phyloP scores from a whole-genome alignment of 2,888 invertebrate species.

The Xylophagus ater region DNA sequence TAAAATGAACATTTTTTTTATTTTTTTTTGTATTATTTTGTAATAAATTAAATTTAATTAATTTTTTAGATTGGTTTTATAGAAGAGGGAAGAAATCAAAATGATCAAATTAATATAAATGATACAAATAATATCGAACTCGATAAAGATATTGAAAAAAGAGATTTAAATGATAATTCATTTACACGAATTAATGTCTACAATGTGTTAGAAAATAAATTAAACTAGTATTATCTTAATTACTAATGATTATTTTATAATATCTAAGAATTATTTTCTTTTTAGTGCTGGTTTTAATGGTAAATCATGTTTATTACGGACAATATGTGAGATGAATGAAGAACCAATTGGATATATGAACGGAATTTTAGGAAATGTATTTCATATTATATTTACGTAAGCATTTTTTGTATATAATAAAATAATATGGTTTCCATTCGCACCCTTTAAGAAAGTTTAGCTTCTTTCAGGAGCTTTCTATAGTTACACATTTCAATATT shows the following conservation, averaged over 20 bases:
- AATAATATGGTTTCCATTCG: too few relatives aligned
- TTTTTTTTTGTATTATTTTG: background rate
- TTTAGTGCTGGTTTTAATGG: conserved; percentile 48
- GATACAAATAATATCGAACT: too few relatives aligned
- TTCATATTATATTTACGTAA: conserved; percentile 59
- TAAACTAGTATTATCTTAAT: conserved; percentile 45
- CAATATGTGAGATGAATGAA: conserved; percentile 53
- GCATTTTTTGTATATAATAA: conserved; percentile 30
- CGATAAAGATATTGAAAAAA: too few relatives aligned
- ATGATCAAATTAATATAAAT: too few relatives aligned
- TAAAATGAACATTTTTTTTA: background rate
- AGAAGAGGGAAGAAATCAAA: too few relatives aligned
- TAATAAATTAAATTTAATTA: background rate
- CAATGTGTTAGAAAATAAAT: conserved; percentile 44
- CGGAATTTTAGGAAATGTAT: conserved; percentile 53
- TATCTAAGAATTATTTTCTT: too few relatives aligned
- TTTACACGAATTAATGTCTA: conserved; percentile 44
- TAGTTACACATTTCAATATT: too few relatives aligned
- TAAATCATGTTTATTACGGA: conserved; percentile 48
- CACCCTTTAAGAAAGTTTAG: too few relatives aligned
- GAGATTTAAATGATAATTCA: conserved; percentile 39
- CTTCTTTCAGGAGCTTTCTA: too few relatives aligned
- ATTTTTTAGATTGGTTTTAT: too few relatives aligned
- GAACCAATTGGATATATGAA: conserved; percentile 37
- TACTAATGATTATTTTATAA: too few relatives aligned